Evolutionary conservation across 2,113 vertebrate genomes (phyloP).

Genomic region (Dromaius novaehollandiae): DNA sequence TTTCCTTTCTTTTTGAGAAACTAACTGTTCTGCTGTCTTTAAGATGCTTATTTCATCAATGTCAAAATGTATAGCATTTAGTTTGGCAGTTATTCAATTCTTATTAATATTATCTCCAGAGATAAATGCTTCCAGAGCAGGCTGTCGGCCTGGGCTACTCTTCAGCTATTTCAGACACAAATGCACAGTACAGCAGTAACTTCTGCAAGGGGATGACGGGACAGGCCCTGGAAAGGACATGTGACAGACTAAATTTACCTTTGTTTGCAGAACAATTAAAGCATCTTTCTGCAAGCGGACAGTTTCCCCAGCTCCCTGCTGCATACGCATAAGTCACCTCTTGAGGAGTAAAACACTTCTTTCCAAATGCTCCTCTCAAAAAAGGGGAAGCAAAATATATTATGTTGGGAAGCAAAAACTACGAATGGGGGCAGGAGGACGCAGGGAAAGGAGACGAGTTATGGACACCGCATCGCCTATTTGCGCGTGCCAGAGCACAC

Average conservation of each 20-base stretch:
- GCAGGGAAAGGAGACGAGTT: neutral
- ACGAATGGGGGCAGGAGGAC: too few species aligned
- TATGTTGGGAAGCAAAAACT: too few species aligned
- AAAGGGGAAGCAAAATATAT: too few species aligned
- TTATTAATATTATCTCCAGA: conserved; percentile 34
- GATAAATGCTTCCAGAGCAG: conserved; percentile 44
- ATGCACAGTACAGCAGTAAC: neutral
- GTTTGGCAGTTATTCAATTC: conserved; percentile 54
- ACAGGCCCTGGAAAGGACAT: neutral
- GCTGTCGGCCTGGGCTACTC: neutral
- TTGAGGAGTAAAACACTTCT: neutral
- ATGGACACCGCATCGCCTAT: rapidly evolving
- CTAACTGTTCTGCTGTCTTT: conserved; percentile 50
- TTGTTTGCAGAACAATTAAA: rapidly evolving
- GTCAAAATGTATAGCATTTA: conserved; percentile 44
- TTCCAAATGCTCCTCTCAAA: neutral
- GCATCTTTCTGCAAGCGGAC: too few species aligned
- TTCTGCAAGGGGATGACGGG: neutral
- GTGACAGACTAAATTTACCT: neutral
- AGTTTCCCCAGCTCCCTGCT: neutral
- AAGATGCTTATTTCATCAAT: conserved; percentile 35
- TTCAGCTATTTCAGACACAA: neutral
- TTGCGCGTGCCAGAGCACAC: neutral
- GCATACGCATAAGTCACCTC: too few species aligned
- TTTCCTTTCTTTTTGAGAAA: neutral